These are phyloP conservation scores for Gonocerus acuteangulatus DNA, from an alignment of 2,888 invertebrate species.

Conservation along the genomic window DNA sequence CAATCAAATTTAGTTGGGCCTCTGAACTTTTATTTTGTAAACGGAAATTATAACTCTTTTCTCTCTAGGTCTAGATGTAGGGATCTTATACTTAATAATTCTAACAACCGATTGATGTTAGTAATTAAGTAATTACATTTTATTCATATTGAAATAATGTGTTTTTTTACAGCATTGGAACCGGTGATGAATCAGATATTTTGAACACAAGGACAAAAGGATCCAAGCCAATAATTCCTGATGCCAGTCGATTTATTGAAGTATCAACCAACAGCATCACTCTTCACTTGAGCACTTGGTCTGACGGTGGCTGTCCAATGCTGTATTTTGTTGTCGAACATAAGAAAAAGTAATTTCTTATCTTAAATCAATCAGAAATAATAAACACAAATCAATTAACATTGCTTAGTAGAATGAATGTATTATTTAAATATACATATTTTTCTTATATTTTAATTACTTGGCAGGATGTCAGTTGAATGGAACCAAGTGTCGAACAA, in stretches of 20 bases:
- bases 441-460: too few relatives aligned
- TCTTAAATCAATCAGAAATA: too few relatives aligned
- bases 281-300: conserved; percentile 86
- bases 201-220: conserved; percentile 86
- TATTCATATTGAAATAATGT: not conserved
- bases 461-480: conserved; percentile 48
- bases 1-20: too few relatives aligned
- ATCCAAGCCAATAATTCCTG: conserved; percentile 85
- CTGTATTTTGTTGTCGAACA: conserved; percentile 90
- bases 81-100: too few relatives aligned
- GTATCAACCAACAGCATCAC: conserved; percentile 89
- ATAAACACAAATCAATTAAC: too few relatives aligned
- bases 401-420: too few relatives aligned
- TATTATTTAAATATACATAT: too few relatives aligned
- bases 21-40: too few relatives aligned
- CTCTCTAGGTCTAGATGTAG: too few relatives aligned
- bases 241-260: conserved; percentile 83
- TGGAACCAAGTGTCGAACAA: conserved; percentile 93
- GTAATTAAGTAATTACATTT: not conserved
- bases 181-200: conserved; percentile 82
- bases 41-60: too few relatives aligned
- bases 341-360: conserved; percentile 67
- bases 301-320: conserved; percentile 92
- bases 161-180: conserved; percentile 63
- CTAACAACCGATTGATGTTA: too few relatives aligned